A percentile compares a stretch with the other conserved stretches of the same genome.
These are phyloP conservation scores for Oncorhynchus clarkii DNA, from an alignment of 2,113 vertebrate species.

Conservation along the genomic window DNA sequence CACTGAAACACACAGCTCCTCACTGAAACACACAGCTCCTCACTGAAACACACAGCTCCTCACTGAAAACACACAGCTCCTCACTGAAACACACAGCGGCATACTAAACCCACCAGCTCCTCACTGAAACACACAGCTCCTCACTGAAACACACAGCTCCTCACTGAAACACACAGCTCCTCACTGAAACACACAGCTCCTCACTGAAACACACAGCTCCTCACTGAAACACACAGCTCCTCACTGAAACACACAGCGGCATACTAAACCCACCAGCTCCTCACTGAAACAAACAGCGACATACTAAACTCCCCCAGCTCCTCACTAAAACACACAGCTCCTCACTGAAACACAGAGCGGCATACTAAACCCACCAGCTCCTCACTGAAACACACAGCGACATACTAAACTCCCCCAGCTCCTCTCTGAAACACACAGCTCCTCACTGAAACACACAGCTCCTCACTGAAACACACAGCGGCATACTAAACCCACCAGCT, in stretches of 20 bases:
- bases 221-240: neutral
- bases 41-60: no score
- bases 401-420: neutral
- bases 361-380: no score
- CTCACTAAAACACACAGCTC: neutral
- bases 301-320: neutral
- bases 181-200: conserved; percentile 88
- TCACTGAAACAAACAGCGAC: no score
- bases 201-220: conserved; percentile 75
- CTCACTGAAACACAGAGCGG: neutral
- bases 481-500: conserved; percentile 62
- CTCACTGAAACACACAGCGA: neutral
- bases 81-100: conserved; percentile 54
- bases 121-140: conserved; percentile 81
- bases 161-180: no score
- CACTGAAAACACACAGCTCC: no score
- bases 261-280: no score
- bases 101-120: conserved; percentile 84
- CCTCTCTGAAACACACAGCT: neutral
- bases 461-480: conserved; percentile 54
- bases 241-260: neutral
- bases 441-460: neutral
- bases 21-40: neutral
- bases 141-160: conserved; percentile 74
- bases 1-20: neutral